phyloP scores from a whole-genome alignment of 2,888 invertebrate species.

The Neoitamus cyanurus region DNA sequence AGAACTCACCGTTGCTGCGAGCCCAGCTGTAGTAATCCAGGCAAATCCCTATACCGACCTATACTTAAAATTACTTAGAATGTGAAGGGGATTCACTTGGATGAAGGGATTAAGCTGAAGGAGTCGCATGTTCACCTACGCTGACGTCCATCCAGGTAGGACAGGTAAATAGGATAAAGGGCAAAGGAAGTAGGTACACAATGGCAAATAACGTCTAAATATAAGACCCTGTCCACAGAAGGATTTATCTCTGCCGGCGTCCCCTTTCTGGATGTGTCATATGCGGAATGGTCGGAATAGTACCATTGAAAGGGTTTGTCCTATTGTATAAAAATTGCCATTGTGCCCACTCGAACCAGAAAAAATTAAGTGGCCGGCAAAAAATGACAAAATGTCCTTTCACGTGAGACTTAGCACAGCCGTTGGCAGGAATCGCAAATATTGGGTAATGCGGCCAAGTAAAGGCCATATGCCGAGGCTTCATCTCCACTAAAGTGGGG shows the following conservation, averaged over 20 bases:
- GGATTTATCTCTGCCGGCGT: conserved; percentile 5
- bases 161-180: not conserved
- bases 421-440: not conserved
- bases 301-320: not conserved
- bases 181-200: not conserved
- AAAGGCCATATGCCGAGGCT: conserved; percentile 4
- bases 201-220: conserved; percentile 22
- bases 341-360: not conserved
- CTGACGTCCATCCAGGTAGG: not conserved
- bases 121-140: conserved; percentile 34
- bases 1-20: not conserved
- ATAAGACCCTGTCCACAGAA: not conserved
- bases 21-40: conserved; percentile 2
- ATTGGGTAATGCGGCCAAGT: conserved; percentile 9
- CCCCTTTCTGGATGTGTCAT: not conserved
- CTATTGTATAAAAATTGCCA: not conserved
- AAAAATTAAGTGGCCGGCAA: not conserved
- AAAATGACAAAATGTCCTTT: not conserved
- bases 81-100: conserved; percentile 36
- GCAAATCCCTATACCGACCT: conserved; percentile 6
- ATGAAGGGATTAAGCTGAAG: conserved; percentile 49
- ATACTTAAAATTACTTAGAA: conserved; percentile 28
- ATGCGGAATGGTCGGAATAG: not conserved
- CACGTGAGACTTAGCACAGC: not conserved
- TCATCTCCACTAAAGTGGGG: not conserved